phyloP scores from a whole-genome alignment of 2,888 invertebrate species.

The Sepioteuthis lessoniana region DNA sequence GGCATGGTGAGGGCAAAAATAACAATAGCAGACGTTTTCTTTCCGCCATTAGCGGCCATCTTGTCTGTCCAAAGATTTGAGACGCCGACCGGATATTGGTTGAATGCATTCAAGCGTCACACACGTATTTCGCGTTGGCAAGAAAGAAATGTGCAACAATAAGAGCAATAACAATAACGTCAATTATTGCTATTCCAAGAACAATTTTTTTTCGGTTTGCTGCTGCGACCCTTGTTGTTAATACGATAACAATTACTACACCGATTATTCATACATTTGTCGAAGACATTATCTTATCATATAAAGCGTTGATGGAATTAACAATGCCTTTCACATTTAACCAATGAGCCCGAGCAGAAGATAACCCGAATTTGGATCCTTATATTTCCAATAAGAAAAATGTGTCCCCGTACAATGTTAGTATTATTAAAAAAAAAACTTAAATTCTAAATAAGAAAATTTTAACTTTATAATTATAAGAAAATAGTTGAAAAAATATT shows the following conservation, averaged over 20 bases:
- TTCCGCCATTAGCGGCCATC: not conserved
- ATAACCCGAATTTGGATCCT: not conserved
- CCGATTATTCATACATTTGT: not conserved
- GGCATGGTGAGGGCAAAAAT: not conserved
- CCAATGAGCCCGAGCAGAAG: not conserved
- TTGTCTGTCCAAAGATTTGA: slow-evolving; percentile 17
- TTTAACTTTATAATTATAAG: too few species aligned
- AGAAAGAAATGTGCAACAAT: not conserved
- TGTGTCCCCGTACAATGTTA: too few species aligned
- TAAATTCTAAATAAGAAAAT: too few species aligned
- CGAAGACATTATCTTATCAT: not conserved
- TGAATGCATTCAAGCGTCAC: slow-evolving; percentile 8
- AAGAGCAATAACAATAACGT: not conserved
- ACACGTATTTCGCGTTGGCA: not conserved
- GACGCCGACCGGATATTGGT: slow-evolving; percentile 33
- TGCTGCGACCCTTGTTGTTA: not conserved
- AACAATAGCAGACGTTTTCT: slow-evolving; percentile 8
- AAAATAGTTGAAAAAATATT: too few species aligned
- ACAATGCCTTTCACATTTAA: not conserved
- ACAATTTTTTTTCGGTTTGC: not conserved
- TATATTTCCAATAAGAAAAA: too few species aligned
- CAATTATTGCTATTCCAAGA: slow-evolving; percentile 23
- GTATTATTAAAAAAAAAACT: too few species aligned
- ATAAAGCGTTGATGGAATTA: not conserved
- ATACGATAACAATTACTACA: not conserved